Conservation (phyloP, 2,113 vertebrate genomes). For the Psilopogon haemacephalus region DNA sequence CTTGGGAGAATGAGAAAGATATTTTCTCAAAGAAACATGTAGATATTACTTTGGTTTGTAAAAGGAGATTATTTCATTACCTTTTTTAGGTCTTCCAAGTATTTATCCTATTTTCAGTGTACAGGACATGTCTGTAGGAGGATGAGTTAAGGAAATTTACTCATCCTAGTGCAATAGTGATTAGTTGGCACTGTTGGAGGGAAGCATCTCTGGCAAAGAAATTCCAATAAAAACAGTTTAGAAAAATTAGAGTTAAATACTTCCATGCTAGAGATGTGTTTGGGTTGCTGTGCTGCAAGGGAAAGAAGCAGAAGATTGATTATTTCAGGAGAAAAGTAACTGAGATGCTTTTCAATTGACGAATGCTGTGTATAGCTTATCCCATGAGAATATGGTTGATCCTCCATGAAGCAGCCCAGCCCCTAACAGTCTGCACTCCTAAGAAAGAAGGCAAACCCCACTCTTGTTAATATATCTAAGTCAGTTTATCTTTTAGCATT, state of each 20-base stretch:
- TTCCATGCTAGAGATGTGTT: background rate
- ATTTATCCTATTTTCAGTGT: background rate
- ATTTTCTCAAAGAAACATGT: too few relatives aligned
- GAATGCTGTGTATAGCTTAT: too few relatives aligned
- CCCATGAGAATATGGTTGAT: background rate
- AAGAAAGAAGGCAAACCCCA: background rate
- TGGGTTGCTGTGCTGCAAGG: background rate
- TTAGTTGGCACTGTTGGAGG: background rate
- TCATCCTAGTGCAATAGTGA: background rate
- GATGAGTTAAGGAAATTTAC: background rate
- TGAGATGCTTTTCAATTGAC: background rate
- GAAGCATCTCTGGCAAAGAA: background rate
- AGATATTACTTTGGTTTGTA: too few relatives aligned
- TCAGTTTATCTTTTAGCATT: background rate
- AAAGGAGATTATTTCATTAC: background rate
- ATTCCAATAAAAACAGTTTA: background rate
- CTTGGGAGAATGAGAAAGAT: too few relatives aligned
- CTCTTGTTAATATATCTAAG: background rate
- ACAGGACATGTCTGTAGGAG: rapidly evolving
- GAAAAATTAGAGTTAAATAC: background rate
- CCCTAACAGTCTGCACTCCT: background rate
- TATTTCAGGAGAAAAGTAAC: background rate
- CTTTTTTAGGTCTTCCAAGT: background rate
- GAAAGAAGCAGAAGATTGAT: background rate
- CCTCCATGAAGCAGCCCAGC: background rate